Base-by-base conservation (phyloP, 2,797 vertebrate genomes). In the Pachyuromys duprasi region DNA sequence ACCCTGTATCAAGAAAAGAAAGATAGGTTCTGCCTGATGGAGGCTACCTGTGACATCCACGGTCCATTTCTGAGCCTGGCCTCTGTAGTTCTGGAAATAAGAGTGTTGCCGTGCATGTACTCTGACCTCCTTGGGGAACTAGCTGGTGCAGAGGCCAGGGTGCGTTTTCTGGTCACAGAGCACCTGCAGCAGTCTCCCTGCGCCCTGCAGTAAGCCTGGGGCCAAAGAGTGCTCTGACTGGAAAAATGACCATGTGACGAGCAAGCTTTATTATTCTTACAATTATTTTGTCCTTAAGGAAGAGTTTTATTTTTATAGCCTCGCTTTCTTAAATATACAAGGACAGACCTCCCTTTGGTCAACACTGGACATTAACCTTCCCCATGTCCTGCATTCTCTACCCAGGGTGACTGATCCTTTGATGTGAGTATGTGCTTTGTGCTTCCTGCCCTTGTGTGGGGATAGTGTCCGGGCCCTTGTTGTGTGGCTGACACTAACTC, bases 361-460 rank as follows among this genome's bases (percentile, higher is more conserved):
- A 84, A 15, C 82, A 31, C 45, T 39, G 28, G 42, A n/a, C 93
- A 63, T 84, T 96, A 92, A 96, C 84, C 76, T 96, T 95, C 91
- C 90, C 97, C 7, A 0, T 80, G 86, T 82, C 90, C 57, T 93
- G n/a, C 72, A 2, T 95, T 97, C 90, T 91, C 89, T 89, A 81
- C 83, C 86, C 91, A 97, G 97, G 86, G 60, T 95, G 91, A 94
- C 86, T 42, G 93, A 94, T 49, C 93, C 45, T 74, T 62, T 97
- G 33, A 96, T 97, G 98, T 98, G 96, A 98, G 96, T 98, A 98
- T 88, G 62, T 97, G 31, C 49, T 39, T 94, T 62, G 72, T 89
- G 49, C 60, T 63, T 74, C 45, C 39, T 91, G 86, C 42, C 24
- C 70, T 17, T 84, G 4, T 72, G 5, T 31, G 91, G 74, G 2